Conservation (phyloP, 2,797 vertebrate species). For the Liasis olivaceus region DNA sequence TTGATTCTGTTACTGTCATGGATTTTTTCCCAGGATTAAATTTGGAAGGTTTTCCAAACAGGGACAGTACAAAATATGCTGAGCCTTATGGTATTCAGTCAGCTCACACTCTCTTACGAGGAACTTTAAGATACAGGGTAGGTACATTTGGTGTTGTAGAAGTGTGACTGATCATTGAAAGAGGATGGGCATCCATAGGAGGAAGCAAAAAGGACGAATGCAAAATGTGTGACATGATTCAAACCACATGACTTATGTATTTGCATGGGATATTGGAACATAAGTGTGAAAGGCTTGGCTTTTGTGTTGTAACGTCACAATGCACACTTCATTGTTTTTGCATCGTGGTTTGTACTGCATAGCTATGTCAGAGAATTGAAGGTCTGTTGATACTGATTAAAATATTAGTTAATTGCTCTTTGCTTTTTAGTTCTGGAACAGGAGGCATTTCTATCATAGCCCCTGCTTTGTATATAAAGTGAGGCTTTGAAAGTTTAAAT, state of each 20-base stretch:
- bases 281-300: background rate
- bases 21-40: slow-evolving; percentile 93
- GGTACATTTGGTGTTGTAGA: slow-evolving; percentile 6
- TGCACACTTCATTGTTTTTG: background rate
- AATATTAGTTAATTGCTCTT: background rate
- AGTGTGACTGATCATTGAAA: background rate
- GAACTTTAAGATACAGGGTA: slow-evolving; percentile 93
- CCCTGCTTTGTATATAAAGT: background rate
- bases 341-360: background rate
- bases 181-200: background rate
- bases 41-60: slow-evolving; percentile 94
- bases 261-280: background rate
- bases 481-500: background rate
- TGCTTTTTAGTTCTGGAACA: background rate
- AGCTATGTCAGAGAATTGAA: background rate
- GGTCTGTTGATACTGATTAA: background rate
- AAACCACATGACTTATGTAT: background rate
- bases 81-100: slow-evolving; percentile 87
- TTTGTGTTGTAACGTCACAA: background rate
- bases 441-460: background rate
- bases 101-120: slow-evolving; percentile 88
- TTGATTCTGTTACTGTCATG: slow-evolving; percentile 82
- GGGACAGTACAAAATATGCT: slow-evolving; percentile 91
- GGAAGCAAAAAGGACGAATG: background rate
- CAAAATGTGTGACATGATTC: background rate